A percentile compares a stretch with the other conserved stretches of the same genome.
Conservation (phyloP, 2,888 invertebrate species). For the Ramazzottius varieornatus region DNA sequence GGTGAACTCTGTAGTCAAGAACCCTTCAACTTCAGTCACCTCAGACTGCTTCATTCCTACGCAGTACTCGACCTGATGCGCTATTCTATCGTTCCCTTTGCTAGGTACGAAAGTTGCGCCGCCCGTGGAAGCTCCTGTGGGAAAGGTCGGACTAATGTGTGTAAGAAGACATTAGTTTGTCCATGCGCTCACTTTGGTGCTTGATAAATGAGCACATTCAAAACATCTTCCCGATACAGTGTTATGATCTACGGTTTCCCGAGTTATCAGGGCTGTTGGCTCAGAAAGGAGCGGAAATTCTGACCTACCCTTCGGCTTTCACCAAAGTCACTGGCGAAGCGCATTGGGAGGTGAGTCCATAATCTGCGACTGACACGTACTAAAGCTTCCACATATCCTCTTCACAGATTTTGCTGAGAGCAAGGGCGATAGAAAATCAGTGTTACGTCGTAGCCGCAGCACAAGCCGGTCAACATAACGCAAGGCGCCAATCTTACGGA, state of each 20-base stretch:
- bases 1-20: too few species aligned
- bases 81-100: too few species aligned
- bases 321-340: slow-evolving; percentile 63
- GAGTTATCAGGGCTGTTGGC: slow-evolving; percentile 51
- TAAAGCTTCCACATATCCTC: neutral
- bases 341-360: slow-evolving; percentile 52
- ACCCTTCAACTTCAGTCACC: too few species aligned
- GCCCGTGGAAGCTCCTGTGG: slow-evolving; percentile 53
- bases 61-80: too few species aligned
- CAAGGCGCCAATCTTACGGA: slow-evolving; percentile 61
- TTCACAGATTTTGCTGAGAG: slow-evolving; percentile 37
- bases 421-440: slow-evolving; percentile 81
- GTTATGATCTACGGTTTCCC: slow-evolving; percentile 72
- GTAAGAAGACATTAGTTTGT: too few species aligned
- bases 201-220: neutral
- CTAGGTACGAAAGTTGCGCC: slow-evolving; percentile 34
- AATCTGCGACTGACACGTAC: neutral
- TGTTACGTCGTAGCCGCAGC: slow-evolving; percentile 85
- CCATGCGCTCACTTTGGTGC: too few species aligned
- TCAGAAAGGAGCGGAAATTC: slow-evolving; percentile 48
- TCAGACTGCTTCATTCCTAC: too few species aligned
- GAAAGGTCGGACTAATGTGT: slow-evolving; percentile 41
- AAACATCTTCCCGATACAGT: slow-evolving; percentile 24
- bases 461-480: slow-evolving; percentile 61
- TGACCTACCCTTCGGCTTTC: slow-evolving; percentile 83